A percentile compares a stretch with the other conserved stretches of the same genome.
Conservation (phyloP, 2,113 vertebrate species). For the Zootoca vivipara region DNA sequence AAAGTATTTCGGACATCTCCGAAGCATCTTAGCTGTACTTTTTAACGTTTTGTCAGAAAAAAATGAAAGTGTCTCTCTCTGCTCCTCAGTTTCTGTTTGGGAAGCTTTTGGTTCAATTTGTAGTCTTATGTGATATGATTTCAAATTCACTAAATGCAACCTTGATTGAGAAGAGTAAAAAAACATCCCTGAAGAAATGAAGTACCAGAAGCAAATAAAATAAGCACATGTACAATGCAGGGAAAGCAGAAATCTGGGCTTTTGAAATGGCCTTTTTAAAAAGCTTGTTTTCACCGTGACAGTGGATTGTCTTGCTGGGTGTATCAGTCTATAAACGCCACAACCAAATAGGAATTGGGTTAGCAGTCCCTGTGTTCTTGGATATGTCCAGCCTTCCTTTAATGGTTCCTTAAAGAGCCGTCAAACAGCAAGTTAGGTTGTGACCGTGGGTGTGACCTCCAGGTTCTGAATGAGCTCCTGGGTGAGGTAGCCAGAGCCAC, state of each 20-base stretch:
- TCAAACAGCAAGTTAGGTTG: neutral
- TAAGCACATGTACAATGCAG: neutral
- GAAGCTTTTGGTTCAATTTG: neutral
- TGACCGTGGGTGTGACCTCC: neutral
- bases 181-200: neutral
- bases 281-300: neutral
- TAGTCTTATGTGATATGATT: neutral
- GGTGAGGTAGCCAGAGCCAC: too few species aligned
- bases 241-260: neutral
- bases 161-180: neutral
- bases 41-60: neutral
- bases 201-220: neutral
- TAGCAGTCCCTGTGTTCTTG: neutral
- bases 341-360: neutral
- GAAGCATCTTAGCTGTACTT: neutral
- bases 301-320: neutral
- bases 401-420: neutral
- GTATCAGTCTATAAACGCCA: neutral
- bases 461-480: neutral
- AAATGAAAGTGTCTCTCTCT: neutral
- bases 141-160: neutral
- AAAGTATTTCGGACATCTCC: too few species aligned
- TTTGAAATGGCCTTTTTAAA: neutral
- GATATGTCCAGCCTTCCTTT: neutral
- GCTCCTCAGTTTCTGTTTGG: conserved; percentile 16